Evolutionary conservation across 2,113 vertebrate genomes (phyloP), one percentile per base, ranked within the genome.

Genomic region (Rhagologus leucostigma): DNA sequence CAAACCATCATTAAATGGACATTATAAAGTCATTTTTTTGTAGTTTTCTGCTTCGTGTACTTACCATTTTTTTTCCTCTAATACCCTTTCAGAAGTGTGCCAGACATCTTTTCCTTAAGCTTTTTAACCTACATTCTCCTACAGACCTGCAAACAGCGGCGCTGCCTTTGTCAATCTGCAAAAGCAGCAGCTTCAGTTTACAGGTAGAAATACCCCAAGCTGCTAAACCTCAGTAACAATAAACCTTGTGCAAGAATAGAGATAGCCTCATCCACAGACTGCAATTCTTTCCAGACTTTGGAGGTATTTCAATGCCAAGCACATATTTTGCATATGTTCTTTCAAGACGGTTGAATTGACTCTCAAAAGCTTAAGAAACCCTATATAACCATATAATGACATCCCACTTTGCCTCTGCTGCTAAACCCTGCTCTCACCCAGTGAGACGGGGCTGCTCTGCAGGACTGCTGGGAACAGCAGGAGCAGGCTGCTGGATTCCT

Each of bases 1-100:
- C 76, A 77, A 87, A 67, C 44, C 27, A 47, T 27, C 71, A 71
- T 89, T 84, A 92, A 94, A 96, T 32, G 83, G 95, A 87, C 83
- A 83, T 82, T 80, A 91, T 15, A 39, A 91, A 81, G 84, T 27
- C 1, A 14, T 84, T 94, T 96, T 96, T 89, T 59, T 30, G 49
- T 44, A n/a, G 22, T 47, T 67, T 93, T 91, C 73, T 30, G 11
- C 16, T 74, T 84, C 59, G 37, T 47, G 22, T 37, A 57, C 44
- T 65, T 37, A 35, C 4, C 1, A 6, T 44, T 79, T 89, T 87
- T 87, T 78, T 27, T 6, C 30, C 32, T 13, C 65, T 44, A 24
- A 50, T 8, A 33, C 9, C 6, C 47, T 78, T 64, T 56, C 47
- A 68, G 30, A 56, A 69, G 26, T 7, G 62, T 39, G 30, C 50